phyloP scores from a whole-genome alignment of 2,113 vertebrate genomes.

The Rhegmatorhina hoffmannsi region DNA sequence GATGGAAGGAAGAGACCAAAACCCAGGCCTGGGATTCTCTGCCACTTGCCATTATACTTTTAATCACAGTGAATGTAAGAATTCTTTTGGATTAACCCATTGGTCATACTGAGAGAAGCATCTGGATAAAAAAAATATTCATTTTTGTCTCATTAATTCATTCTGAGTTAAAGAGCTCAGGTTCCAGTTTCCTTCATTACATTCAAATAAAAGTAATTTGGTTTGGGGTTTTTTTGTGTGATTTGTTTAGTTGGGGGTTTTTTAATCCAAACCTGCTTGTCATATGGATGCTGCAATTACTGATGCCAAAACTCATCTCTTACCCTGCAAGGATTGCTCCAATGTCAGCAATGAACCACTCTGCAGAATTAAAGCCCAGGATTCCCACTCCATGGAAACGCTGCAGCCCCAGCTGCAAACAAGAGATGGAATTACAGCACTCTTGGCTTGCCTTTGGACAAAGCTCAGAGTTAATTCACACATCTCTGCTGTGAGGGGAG shows the following conservation, averaged over 20 bases:
- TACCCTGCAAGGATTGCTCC: conserved; percentile 91
- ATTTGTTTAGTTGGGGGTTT: background rate
- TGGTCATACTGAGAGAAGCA: background rate
- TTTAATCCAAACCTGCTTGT: background rate
- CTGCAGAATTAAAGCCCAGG: conserved; percentile 89
- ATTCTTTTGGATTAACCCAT: background rate
- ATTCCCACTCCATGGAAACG: conserved; percentile 90
- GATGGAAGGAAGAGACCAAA: background rate
- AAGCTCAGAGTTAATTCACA: background rate
- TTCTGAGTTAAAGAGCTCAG: background rate
- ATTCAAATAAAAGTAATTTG: background rate
- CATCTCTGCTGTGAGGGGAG: background rate
- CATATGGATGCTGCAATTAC: background rate
- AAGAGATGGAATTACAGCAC: background rate
- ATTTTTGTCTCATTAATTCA: background rate
- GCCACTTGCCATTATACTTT: background rate
- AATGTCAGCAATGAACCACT: conserved; percentile 91
- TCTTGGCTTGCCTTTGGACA: background rate
- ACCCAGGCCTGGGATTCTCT: background rate
- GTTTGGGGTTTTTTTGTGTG: fast-evolving
- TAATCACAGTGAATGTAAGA: background rate
- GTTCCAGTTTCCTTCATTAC: background rate
- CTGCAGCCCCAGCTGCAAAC: conserved; percentile 87
- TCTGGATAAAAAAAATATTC: background rate
- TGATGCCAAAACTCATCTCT: background rate